Base-by-base conservation (phyloP, 1,140 invertebrate species). In the Aphaenogaster ashmeadi region DNA sequence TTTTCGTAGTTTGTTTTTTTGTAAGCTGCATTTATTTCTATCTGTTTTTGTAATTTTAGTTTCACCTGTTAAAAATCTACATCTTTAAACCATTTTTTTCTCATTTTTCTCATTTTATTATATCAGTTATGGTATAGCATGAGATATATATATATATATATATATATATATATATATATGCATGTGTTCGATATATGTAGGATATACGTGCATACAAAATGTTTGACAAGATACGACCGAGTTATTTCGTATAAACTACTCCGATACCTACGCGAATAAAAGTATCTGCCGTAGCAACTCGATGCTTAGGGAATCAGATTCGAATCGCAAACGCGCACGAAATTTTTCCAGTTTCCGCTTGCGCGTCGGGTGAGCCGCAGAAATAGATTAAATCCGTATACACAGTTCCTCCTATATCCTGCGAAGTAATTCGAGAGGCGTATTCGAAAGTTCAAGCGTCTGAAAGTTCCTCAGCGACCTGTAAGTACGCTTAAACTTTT, bases 311-410 rank as follows among this genome's bases (percentile, higher is more conserved):
- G 58, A 86, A 86, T 79, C 83, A 44, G 83, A 86, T 79, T 79
- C 47, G 56, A 38, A 36, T 60, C 66, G 80, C 71, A 78, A 50
- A 69, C 62, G 79, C 47, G 64, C 38, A 18, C 6, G 15, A 60
- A 72, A 75, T 75, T 74, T 79, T 78, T 67, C 75, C 27, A 69
- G 50, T 67, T 62, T 52, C 41, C 11, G 52, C 9, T 50, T 11
- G 67, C 21, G 41, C 56, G 77, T 38, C n/a, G 41, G 27, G 38
- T 44, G 27, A 52, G 8, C 41, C 54, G 27, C 9, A 33, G 66
- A 71, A 80, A 47, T 89, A 84, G 54, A 89, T 89, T 89, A 89
- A 89, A 87, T 87, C 74, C 84, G 71, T 89, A 64, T 78, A 89
- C 83, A 67, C 52, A 78, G n/a, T 47, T 52, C 9, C 50, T 27